phyloP scores from a whole-genome alignment of 92 coral and sea anemone genomes.

The Zoanthus sociatus region DNA sequence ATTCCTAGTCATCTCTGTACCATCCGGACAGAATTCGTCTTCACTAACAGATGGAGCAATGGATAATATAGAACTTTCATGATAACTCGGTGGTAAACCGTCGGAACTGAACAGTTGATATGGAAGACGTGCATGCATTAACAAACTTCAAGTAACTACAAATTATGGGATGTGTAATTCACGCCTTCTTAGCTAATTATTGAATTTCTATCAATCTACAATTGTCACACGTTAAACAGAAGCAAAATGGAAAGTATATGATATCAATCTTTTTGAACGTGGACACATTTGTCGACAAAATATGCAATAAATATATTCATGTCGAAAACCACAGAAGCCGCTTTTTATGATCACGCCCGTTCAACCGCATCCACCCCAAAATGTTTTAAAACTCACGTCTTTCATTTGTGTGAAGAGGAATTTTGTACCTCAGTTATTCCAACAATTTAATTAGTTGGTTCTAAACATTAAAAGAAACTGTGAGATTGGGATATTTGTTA shows the following conservation, averaged over 20 bases:
- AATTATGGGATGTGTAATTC: too few species aligned
- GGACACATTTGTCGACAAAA: not conserved
- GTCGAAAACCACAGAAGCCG: conserved; percentile 6
- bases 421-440: not conserved
- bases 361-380: not conserved
- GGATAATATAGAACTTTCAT: too few species aligned
- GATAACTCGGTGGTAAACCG: too few species aligned
- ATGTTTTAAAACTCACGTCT: not conserved
- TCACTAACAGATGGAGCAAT: too few species aligned
- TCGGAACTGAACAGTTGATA: too few species aligned
- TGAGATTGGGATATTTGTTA: not conserved
- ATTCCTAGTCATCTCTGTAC: too few species aligned
- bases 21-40: too few species aligned
- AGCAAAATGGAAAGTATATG: not conserved
- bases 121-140: too few species aligned
- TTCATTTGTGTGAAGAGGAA: not conserved
- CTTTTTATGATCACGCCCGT: not conserved
- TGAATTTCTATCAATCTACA: too few species aligned
- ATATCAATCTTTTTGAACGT: not conserved
- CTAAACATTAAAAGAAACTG: not conserved
- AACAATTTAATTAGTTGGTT: not conserved
- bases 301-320: not conserved
- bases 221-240: too few species aligned
- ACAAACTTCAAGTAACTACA: too few species aligned
- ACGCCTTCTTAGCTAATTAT: too few species aligned